A percentile compares a stretch with the other conserved stretches of the same genome.
Evolutionary conservation across 2,797 vertebrate genomes (phyloP).

Genomic region (Anguilla pacifica): DNA sequence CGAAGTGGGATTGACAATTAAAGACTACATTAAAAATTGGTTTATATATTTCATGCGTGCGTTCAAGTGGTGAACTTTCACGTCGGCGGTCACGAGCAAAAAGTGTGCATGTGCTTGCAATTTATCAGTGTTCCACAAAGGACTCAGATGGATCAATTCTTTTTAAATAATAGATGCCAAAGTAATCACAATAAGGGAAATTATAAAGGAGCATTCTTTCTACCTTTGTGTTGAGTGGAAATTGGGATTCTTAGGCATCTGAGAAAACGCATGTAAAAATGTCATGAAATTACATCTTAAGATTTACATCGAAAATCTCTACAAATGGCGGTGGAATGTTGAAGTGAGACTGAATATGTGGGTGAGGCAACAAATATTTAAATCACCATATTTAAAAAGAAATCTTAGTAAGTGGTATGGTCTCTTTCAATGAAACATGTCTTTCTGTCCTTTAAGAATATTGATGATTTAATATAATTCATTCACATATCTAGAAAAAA

Average conservation of each 20-base stretch:
- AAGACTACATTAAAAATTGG: background rate
- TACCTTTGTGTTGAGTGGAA: background rate
- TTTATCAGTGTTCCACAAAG: background rate
- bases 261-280: background rate
- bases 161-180: background rate
- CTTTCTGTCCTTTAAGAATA: no score
- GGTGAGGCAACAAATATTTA: background rate
- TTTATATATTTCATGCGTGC: background rate
- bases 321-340: background rate
- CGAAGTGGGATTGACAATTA: background rate
- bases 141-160: background rate
- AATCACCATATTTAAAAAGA: background rate
- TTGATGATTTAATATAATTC: no score
- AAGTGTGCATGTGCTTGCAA: background rate
- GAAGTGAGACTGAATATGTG: background rate
- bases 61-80: background rate
- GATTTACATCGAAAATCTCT: background rate
- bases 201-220: background rate
- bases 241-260: background rate
- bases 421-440: background rate
- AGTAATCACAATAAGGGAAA: background rate
- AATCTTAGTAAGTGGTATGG: background rate
- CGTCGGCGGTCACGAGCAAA: background rate
- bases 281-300: background rate
- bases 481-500: no score